These are phyloP conservation scores for Lamellibrachia columna DNA, from an alignment of 2,888 invertebrate species.

Conservation along the genomic window DNA sequence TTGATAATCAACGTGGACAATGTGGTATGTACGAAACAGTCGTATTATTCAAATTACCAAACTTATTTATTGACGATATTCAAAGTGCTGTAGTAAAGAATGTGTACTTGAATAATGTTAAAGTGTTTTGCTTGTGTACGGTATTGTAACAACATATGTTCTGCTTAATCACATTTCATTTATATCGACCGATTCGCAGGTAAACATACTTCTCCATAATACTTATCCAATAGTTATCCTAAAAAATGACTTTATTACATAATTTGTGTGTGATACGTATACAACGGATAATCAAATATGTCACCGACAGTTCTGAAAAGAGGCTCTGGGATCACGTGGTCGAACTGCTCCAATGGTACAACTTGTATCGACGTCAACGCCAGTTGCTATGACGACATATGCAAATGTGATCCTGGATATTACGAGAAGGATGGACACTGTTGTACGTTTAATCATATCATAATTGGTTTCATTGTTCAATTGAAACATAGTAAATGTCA, in stretches of 20 bases:
- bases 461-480: background rate
- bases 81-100: too few relatives aligned
- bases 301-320: background rate
- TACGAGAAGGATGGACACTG: slow-evolving; percentile 29
- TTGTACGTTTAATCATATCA: background rate
- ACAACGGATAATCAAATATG: background rate
- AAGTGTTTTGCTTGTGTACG: too few relatives aligned
- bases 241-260: background rate
- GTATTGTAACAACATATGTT: background rate
- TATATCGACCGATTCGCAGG: background rate
- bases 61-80: background rate
- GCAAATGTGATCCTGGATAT: slow-evolving; percentile 19
- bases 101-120: too few relatives aligned
- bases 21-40: background rate
- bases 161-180: background rate
- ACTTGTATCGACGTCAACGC: slow-evolving; percentile 20
- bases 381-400: background rate
- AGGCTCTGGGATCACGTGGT: background rate
- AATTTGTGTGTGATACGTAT: background rate
- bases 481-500: background rate
- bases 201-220: background rate
- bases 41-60: background rate
- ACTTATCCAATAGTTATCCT: background rate
- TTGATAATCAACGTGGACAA: background rate
- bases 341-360: background rate